Base-by-base conservation (phyloP, 2,113 vertebrate species). In the Odontophorus gujanensis region DNA sequence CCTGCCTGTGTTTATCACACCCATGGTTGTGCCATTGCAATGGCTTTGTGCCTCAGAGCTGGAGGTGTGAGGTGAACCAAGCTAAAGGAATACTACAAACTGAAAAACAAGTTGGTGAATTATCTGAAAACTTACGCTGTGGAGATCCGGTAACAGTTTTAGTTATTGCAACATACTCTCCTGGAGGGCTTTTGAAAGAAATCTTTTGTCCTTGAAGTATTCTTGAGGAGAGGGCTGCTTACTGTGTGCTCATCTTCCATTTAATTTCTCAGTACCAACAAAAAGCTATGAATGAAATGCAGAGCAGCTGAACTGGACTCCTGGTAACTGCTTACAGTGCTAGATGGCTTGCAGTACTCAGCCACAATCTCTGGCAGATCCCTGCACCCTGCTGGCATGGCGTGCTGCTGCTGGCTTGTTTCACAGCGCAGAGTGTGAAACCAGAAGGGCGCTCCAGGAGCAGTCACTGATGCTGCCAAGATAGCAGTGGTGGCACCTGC, bases 1-100 rank as follows among this genome's bases (percentile, higher is more conserved):
- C 81, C 89, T 95, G 71, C 84, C 71, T 76, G 78, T 87, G 89
- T 96, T 92, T 95, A 75, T 96, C 95, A 66, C 91, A 94, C 87
- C 78, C 21, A 1, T 85, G 26, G 74, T 81, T 84, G 53, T 85
- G 69, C 89, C 94, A 93, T 6, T 78, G 91, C 74, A 72, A 6
- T 65, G 87, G 66, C 92, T 91, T 91, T 96, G 81, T 93, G 48
- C 36, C 42, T 92, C 8, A 11, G 78, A 91, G 78, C 78, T 82
- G 81, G 65, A 95, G 78, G 87, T 84, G 94, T 92, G 84, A 91
- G 68, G 30, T 85, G 81, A 91, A 89, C 36, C 48, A 43, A 92
- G 78, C 58, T 93, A 72, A 95, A 96, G 72, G 92, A 91, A 92
- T 47, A 30, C 24, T 73, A 21, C 30, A 53, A 73, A 66, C 24